phyloP scores from a whole-genome alignment of 2,888 invertebrate genomes.

The Microplitis deprimator region DNA sequence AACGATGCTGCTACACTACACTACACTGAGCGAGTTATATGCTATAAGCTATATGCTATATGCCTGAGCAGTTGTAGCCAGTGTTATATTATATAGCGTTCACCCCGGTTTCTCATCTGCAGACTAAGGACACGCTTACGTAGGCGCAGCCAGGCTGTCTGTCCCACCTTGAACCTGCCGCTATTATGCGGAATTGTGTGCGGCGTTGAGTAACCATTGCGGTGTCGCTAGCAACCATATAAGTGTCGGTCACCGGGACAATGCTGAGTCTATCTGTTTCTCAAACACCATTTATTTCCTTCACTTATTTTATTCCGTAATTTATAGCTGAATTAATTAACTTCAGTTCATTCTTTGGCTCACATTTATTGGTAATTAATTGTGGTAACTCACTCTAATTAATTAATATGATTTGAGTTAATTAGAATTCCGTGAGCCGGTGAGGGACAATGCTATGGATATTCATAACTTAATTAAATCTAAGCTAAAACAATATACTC shows the following conservation, averaged over 20 bases:
- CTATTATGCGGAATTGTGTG: slow-evolving; percentile 46
- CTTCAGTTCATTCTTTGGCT: not conserved
- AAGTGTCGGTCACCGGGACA: slow-evolving; percentile 7
- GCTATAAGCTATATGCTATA: no score
- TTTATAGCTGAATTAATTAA: not conserved
- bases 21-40: no score
- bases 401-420: slow-evolving; percentile 3
- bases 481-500: slow-evolving; percentile 52
- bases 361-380: not conserved
- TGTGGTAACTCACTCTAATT: not conserved
- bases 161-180: slow-evolving; percentile 53
- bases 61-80: no score
- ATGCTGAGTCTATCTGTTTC: not conserved
- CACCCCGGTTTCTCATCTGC: slow-evolving; percentile 15
- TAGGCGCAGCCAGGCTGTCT: slow-evolving; percentile 53
- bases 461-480: slow-evolving; percentile 57
- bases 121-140: slow-evolving; percentile 27
- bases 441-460: slow-evolving; percentile 33
- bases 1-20: not conserved
- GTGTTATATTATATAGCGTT: not conserved
- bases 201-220: slow-evolving; percentile 31
- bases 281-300: no score
- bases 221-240: not conserved
- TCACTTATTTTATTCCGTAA: not conserved
- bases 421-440: slow-evolving; percentile 18